Percentiles rank a stretch among this genome's conserved stretches.
Evolutionary conservation across 2,888 invertebrate species (phyloP).

Genomic region (Neria commutata): DNA sequence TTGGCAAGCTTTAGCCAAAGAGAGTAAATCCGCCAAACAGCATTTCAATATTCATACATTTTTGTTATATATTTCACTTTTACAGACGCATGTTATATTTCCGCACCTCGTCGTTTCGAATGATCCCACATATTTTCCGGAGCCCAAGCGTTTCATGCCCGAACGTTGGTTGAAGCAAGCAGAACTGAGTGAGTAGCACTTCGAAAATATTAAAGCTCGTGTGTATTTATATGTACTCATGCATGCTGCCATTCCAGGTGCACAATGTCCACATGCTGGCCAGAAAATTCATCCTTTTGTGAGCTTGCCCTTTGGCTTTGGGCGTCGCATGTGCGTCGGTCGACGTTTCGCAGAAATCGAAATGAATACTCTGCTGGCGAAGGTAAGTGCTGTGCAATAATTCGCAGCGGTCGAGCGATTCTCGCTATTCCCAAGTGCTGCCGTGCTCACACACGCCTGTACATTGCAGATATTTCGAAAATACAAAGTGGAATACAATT

Average conservation of each 20-base stretch:
- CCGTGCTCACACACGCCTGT: not conserved
- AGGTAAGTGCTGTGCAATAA: slow-evolving; percentile 64
- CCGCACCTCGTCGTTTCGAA: slow-evolving; percentile 80
- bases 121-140: slow-evolving; percentile 73
- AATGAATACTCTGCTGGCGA: slow-evolving; percentile 74
- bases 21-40: too few relatives aligned
- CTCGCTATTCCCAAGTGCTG: not conserved
- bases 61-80: slow-evolving; percentile 30
- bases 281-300: slow-evolving; percentile 76
- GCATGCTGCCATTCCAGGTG: slow-evolving; percentile 17
- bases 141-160: slow-evolving; percentile 74
- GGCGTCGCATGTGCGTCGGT: slow-evolving; percentile 78
- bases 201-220: not conserved
- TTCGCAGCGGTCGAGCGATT: not conserved
- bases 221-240: not conserved
- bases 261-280: slow-evolving; percentile 54
- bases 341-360: slow-evolving; percentile 83
- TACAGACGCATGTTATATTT: slow-evolving; percentile 78
- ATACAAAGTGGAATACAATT: slow-evolving; percentile 72
- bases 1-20: too few relatives aligned
- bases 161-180: slow-evolving; percentile 77
- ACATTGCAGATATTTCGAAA: slow-evolving; percentile 70
- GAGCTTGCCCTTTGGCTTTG: slow-evolving; percentile 78
- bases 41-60: not conserved
- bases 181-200: slow-evolving; percentile 48